Conservation (phyloP, 2,113 vertebrate genomes). For the Isichthys henryi region DNA sequence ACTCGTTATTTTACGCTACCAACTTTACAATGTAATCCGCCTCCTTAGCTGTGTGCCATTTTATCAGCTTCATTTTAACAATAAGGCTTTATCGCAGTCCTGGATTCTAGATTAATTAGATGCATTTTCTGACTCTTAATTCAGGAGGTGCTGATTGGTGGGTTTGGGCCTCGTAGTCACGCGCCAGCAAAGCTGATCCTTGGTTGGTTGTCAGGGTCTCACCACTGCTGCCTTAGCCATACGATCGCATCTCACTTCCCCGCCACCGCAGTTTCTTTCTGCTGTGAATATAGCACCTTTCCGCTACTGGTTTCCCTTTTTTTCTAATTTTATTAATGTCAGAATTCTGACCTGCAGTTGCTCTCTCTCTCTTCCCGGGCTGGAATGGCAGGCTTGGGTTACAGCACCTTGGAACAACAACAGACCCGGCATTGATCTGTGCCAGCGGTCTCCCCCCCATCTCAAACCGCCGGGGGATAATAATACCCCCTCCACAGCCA, state of each 20-base stretch:
- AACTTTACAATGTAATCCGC: too few species aligned
- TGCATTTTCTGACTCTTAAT: not conserved
- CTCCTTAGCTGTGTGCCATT: not conserved
- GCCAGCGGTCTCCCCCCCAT: not conserved
- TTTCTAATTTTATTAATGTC: constrained; percentile 5
- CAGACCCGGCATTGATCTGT: not conserved
- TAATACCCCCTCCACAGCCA: not conserved
- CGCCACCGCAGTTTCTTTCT: not conserved
- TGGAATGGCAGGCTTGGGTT: not conserved
- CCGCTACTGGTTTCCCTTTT: not conserved
- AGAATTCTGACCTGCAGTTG: not conserved
- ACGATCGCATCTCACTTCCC: not conserved
- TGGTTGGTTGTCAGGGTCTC: not conserved
- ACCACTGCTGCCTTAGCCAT: not conserved
- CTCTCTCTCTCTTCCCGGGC: not conserved
- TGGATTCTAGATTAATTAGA: not conserved
- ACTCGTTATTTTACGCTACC: not conserved
- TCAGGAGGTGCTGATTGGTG: not conserved
- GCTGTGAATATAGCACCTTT: not conserved
- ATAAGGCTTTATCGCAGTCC: not conserved
- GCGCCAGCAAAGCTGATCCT: not conserved
- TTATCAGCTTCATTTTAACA: not conserved
- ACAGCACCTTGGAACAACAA: not conserved
- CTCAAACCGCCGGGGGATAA: not conserved
- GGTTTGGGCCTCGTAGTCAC: not conserved